These are phyloP conservation scores for Epiblema foenella DNA, from an alignment of 2,888 invertebrate genomes.

Conservation along the genomic window DNA sequence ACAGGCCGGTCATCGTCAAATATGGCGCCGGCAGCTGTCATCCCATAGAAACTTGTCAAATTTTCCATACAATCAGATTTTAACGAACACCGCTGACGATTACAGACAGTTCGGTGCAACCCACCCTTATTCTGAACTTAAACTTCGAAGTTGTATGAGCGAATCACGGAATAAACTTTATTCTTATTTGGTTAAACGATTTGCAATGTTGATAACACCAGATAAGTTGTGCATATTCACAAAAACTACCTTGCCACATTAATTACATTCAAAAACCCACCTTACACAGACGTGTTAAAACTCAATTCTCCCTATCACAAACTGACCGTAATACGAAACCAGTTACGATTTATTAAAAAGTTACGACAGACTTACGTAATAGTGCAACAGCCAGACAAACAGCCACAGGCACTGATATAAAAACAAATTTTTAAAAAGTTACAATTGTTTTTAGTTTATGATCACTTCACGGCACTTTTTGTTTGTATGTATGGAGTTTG, in stretches of 20 bases:
- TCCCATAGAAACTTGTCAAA: too few relatives aligned
- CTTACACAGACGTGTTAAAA: background rate
- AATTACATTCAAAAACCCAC: background rate
- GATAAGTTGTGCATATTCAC: background rate
- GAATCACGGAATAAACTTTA: background rate
- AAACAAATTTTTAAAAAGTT: slow-evolving; percentile 8
- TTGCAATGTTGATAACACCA: background rate
- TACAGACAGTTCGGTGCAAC: too few relatives aligned
- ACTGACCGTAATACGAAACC: slow-evolving; percentile 26
- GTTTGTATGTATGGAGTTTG: slow-evolving; percentile 35
- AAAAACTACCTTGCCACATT: slow-evolving; percentile 13
- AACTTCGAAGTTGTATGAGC: background rate
- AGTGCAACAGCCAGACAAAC: background rate
- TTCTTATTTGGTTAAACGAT: background rate
- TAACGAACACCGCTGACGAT: too few relatives aligned
- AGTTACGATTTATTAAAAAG: slow-evolving; percentile 29
- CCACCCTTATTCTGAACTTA: too few relatives aligned
- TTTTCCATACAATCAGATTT: too few relatives aligned
- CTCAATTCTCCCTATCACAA: background rate
- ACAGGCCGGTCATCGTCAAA: too few relatives aligned
- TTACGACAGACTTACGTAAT: slow-evolving; percentile 32
- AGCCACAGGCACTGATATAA: background rate
- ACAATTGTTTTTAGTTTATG: slow-evolving; percentile 6
- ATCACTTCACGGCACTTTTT: slow-evolving; percentile 31
- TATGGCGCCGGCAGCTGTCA: too few relatives aligned